Evolutionary conservation across 2,797 vertebrate genomes (phyloP).

Genomic region (Pteronotus mesoamericanus): DNA sequence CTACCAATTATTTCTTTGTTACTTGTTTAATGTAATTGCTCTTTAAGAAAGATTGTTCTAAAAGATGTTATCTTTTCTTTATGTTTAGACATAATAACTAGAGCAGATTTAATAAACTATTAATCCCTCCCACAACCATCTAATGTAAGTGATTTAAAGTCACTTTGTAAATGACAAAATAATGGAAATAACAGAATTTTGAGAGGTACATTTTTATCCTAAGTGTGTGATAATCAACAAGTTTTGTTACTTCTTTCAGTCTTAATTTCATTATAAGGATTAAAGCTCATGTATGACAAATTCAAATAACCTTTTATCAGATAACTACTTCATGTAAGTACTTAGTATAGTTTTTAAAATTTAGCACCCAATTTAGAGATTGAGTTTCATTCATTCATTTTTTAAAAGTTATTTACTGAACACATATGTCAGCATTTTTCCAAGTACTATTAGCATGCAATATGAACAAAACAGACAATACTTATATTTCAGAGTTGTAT

Average conservation of each 20-base stretch:
- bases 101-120: not conserved
- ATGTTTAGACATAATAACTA: not conserved
- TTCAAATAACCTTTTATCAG: not conserved
- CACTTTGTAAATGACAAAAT: not conserved
- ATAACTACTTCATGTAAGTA: not conserved
- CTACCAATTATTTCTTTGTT: not conserved
- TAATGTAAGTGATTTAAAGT: not conserved
- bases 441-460: not conserved
- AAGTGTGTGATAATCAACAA: not conserved
- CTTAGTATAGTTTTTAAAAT: too few relatives aligned
- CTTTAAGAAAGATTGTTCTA: not conserved
- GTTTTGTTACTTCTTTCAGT: not conserved
- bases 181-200: not conserved
- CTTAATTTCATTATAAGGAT: not conserved
- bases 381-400: not conserved
- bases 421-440: not conserved
- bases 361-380: not conserved
- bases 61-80: not conserved
- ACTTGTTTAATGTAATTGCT: not conserved
- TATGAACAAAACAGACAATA: not conserved
- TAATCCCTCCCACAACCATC: not conserved
- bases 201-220: not conserved
- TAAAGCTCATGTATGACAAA: not conserved
- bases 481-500: not conserved
- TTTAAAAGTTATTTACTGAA: not conserved